These are phyloP conservation scores for Rhagonycha lutea DNA, from an alignment of 2,888 invertebrate species.

Conservation along the genomic window DNA sequence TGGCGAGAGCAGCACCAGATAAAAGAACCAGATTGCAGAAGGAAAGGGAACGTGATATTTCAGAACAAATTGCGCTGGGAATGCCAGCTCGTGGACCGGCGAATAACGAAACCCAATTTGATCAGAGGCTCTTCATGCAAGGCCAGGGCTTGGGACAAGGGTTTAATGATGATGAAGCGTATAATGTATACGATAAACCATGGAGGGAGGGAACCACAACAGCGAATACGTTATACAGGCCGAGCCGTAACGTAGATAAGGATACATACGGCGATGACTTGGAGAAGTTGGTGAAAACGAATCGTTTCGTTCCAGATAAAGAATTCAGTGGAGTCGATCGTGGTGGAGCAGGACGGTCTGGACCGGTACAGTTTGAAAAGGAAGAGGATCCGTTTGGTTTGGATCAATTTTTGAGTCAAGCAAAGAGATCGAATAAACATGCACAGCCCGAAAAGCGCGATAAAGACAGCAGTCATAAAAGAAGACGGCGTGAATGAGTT, in stretches of 20 bases:
- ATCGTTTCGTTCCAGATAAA: slow-evolving; percentile 96
- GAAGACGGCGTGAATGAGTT: slow-evolving; percentile 42
- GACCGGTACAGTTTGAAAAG: slow-evolving; percentile 95
- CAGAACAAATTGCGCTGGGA: slow-evolving; percentile 97
- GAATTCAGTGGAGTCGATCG: slow-evolving; percentile 93
- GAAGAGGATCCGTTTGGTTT: slow-evolving; percentile 94
- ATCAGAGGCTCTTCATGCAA: slow-evolving; percentile 94
- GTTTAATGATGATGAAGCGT: slow-evolving; percentile 95
- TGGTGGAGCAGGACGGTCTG: slow-evolving; percentile 69
- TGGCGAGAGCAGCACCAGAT: slow-evolving; percentile 92
- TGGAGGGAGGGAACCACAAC: slow-evolving; percentile 91
- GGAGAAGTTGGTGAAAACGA: slow-evolving; percentile 85
- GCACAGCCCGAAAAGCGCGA: slow-evolving; percentile 60
- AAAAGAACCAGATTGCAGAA: slow-evolving; percentile 87
- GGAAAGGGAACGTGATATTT: slow-evolving; percentile 94
- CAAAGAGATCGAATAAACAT: slow-evolving; percentile 79
- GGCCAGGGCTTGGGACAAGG: slow-evolving; percentile 86
- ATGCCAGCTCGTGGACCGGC: slow-evolving; percentile 80
- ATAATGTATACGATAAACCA: slow-evolving; percentile 97
- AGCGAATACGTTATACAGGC: slow-evolving; percentile 88
- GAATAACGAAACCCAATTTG: slow-evolving; percentile 85
- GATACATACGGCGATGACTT: slow-evolving; percentile 91
- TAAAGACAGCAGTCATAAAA: slow-evolving; percentile 54
- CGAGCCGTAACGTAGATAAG: slow-evolving; percentile 83
- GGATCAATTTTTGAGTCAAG: slow-evolving; percentile 97